Conservation (phyloP, 2,797 vertebrate species). For the Takifugu ocellatus region DNA sequence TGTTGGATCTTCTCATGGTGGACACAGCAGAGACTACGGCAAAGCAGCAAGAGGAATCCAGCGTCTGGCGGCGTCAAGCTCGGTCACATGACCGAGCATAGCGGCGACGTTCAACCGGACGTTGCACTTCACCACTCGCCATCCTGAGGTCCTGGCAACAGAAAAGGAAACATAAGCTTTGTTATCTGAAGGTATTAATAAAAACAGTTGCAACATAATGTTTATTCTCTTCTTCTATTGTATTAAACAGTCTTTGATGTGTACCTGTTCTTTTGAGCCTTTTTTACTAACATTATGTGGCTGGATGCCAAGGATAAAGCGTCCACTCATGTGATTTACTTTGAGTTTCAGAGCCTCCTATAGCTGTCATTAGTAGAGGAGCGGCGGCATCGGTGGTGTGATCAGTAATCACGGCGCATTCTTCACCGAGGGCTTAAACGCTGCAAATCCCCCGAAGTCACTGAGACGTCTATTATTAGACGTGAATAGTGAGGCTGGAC, state of each 20-base stretch:
- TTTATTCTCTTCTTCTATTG: too few species aligned
- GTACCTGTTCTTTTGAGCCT: too few species aligned
- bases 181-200: background rate
- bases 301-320: too few species aligned
- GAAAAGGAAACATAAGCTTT: conserved; percentile 16
- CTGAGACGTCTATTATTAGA: conserved; percentile 57
- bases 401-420: conserved; percentile 44
- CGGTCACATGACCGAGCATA: conserved; percentile 52
- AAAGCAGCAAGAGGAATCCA: conserved; percentile 20
- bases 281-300: too few species aligned
- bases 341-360: conserved; percentile 6
- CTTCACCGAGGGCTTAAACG: conserved; percentile 33
- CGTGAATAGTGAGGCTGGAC: conserved; percentile 54
- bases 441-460: conserved; percentile 56
- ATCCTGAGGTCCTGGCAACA: conserved; percentile 47
- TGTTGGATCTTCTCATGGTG: conserved; percentile 68
- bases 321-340: background rate
- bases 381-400: conserved; percentile 18
- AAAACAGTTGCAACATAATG: too few species aligned
- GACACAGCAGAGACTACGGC: conserved; percentile 25
- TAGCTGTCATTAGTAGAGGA: conserved; percentile 23
- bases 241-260: too few species aligned
- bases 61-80: conserved; percentile 24
- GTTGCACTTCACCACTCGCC: conserved; percentile 26
- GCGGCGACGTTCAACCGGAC: conserved; percentile 37